phyloP scores from a whole-genome alignment of 2,113 vertebrate genomes.

The Athene cunicularia region DNA sequence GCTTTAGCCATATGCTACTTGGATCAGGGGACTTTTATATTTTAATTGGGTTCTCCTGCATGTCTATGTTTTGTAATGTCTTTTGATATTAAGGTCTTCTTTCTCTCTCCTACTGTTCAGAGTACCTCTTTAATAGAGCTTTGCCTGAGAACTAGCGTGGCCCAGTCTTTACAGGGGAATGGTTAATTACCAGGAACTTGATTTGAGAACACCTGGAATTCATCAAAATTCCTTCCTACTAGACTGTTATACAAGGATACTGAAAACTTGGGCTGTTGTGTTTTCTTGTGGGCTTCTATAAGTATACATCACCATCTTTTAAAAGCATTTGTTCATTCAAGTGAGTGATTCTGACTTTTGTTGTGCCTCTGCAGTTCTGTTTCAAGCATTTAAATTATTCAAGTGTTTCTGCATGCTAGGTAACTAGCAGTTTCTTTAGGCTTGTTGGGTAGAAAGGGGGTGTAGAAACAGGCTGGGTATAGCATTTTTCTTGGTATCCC shows the following conservation, averaged over 20 bases:
- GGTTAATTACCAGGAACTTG: not conserved
- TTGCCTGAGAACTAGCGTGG: not conserved
- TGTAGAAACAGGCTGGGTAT: not conserved
- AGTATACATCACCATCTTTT: not conserved
- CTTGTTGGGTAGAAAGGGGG: not conserved
- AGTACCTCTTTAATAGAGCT: not conserved
- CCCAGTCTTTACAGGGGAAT: not conserved
- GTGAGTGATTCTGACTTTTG: not conserved
- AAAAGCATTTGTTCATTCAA: not conserved
- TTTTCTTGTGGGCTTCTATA: not conserved
- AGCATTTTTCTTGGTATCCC: not conserved
- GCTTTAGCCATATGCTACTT: not conserved
- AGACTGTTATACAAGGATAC: not conserved
- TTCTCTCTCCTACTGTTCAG: not conserved
- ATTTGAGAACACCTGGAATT: not conserved
- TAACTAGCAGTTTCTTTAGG: not conserved
- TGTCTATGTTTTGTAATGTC: not conserved
- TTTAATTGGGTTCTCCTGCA: not conserved
- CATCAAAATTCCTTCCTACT: not conserved
- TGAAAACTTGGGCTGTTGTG: not conserved
- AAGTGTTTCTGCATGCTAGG: not conserved
- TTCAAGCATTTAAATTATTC: conserved; percentile 32
- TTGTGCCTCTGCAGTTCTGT: not conserved
- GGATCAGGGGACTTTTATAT: not conserved
- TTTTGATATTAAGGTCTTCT: not conserved